These are phyloP conservation scores for Troides oblongomaculatus DNA, from an alignment of 2,888 invertebrate genomes.

Conservation along the genomic window DNA sequence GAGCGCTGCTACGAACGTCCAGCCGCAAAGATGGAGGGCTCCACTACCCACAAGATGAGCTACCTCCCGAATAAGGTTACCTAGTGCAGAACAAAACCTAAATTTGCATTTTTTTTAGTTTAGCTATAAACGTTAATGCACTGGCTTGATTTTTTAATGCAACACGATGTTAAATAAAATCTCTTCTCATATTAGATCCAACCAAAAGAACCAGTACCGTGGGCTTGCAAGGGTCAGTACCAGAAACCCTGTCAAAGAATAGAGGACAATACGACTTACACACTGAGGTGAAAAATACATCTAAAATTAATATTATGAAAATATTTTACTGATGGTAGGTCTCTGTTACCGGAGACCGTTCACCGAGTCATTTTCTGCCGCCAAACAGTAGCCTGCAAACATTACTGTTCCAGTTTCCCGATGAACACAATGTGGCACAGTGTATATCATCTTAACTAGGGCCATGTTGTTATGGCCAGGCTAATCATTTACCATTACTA, in stretches of 20 bases:
- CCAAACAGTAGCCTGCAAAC: too few relatives aligned
- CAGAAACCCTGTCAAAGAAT: constrained; percentile 65
- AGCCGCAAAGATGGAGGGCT: constrained; percentile 74
- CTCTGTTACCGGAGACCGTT: too few relatives aligned
- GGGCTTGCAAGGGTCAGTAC: constrained; percentile 69
- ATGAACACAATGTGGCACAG: too few relatives aligned
- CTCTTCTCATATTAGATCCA: constrained; percentile 44
- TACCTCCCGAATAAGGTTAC: constrained; percentile 69
- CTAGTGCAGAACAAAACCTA: not conserved
- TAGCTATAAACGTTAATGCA: not conserved
- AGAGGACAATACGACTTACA: constrained; percentile 62
- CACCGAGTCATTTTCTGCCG: too few relatives aligned
- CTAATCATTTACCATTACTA: too few relatives aligned
- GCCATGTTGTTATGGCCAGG: too few relatives aligned
- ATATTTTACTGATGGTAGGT: too few relatives aligned
- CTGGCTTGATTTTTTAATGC: not conserved
- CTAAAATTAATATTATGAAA: not conserved
- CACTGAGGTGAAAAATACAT: constrained; percentile 61
- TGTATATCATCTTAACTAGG: too few relatives aligned
- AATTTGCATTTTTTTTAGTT: too few relatives aligned
- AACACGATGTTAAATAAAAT: not conserved
- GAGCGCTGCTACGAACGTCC: constrained; percentile 71
- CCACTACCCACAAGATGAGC: constrained; percentile 79
- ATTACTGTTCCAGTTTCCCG: too few relatives aligned
- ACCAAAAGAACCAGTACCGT: constrained; percentile 63